Conservation (phyloP, 2,797 vertebrate genomes). For the Morelia viridis region DNA sequence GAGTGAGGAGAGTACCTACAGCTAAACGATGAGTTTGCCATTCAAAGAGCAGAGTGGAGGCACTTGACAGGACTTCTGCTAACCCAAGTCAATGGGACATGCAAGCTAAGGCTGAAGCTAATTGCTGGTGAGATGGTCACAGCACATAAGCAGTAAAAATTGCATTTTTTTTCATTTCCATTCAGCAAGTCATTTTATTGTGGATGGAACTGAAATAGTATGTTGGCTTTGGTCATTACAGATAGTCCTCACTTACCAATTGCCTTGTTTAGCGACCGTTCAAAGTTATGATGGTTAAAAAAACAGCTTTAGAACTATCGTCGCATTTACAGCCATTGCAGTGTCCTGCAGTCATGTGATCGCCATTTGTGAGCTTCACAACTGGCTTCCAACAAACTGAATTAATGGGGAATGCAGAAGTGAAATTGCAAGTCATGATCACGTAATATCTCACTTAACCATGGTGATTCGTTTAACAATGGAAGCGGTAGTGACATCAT, state of each 20-base stretch:
- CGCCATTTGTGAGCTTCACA: neutral
- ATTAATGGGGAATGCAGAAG: neutral
- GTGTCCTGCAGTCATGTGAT: neutral
- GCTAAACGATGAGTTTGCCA: neutral
- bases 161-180: neutral
- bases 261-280: neutral
- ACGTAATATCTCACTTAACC: neutral
- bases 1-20: neutral
- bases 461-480: neutral
- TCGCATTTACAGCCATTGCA: neutral
- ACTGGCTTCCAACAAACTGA: neutral
- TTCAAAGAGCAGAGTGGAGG: neutral
- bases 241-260: neutral
- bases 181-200: neutral
- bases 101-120: neutral
- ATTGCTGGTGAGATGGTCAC: neutral
- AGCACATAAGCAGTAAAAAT: neutral
- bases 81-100: neutral
- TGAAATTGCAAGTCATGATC: neutral
- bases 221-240: neutral
- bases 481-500: neutral
- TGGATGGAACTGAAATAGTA: neutral
- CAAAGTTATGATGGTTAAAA: neutral
- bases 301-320: neutral
- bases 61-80: neutral